Evolutionary conservation across 30 jellyfish, hydroid and myxozoan species (phyloP).

Genomic region (Pseudorhiza aurosa): DNA sequence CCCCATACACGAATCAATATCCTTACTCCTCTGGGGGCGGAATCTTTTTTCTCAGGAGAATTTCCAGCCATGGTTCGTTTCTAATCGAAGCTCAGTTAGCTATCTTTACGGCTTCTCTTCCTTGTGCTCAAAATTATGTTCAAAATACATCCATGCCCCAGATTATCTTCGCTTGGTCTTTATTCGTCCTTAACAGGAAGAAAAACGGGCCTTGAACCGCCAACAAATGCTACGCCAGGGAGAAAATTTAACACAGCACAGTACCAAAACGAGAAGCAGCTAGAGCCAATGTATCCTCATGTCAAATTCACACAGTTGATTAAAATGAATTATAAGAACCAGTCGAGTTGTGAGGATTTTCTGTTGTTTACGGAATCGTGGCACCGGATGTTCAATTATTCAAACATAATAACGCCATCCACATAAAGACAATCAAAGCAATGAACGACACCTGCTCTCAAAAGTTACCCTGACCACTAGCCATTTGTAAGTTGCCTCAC

Average conservation of each 20-base stretch:
- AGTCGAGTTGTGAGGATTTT: not conserved
- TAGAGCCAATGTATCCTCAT: not conserved
- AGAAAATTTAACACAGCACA: no score
- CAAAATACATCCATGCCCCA: no score
- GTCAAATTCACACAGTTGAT: not conserved
- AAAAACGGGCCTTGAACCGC: no score
- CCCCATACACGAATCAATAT: conserved; percentile 92
- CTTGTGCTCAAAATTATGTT: no score
- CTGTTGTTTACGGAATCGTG: conserved; percentile 42
- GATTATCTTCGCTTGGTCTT: no score
- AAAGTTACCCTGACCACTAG: not conserved
- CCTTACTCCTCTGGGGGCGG: conserved; percentile 85
- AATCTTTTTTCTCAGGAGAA: conserved; percentile 46
- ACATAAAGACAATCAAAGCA: not conserved
- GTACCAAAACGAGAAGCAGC: not conserved
- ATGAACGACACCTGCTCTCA: conserved; percentile 46
- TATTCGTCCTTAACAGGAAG: no score
- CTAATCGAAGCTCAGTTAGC: no score
- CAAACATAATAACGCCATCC: conserved; percentile 16
- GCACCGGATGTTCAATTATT: conserved; percentile 71
- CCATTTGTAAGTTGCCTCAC: not conserved
- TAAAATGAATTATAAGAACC: not conserved
- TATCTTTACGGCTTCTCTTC: no score
- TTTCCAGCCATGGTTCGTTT: conserved; percentile 66
- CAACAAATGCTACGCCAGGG: no score